Percentiles rank a stretch among this genome's conserved stretches.
Evolutionary conservation across 1,140 invertebrate species (phyloP).

Genomic region (Drosophila sp.): DNA sequence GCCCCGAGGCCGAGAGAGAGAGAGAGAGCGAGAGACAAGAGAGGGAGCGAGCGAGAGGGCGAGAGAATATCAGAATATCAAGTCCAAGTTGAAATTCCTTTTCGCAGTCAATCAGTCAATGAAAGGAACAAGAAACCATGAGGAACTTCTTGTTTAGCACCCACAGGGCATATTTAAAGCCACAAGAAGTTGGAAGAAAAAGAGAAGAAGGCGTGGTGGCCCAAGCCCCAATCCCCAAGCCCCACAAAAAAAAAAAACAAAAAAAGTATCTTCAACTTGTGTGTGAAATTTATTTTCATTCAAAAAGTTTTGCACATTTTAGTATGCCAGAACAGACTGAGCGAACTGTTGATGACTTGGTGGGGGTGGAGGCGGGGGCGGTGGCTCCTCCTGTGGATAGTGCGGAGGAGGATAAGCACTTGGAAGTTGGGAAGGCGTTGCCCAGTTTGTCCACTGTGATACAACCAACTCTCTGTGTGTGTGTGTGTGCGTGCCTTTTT

Average conservation of each 20-base stretch:
- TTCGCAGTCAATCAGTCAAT: slow-evolving; percentile 54
- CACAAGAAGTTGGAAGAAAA: slow-evolving; percentile 8
- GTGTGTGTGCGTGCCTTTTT: too few relatives aligned
- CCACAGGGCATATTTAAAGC: slow-evolving; percentile 24
- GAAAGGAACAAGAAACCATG: slow-evolving; percentile 7
- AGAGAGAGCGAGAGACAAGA: neutral
- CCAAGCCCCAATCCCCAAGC: neutral
- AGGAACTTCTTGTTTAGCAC: slow-evolving; percentile 14
- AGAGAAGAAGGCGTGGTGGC: slow-evolving; percentile 14
- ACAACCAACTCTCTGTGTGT: neutral
- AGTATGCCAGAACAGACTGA: neutral
- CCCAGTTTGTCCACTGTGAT: slow-evolving; percentile 9
- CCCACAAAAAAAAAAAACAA: neutral
- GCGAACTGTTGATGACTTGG: neutral
- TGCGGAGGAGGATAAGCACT: slow-evolving; percentile 1
- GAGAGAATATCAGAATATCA: neutral
- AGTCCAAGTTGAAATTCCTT: slow-evolving; percentile 17
- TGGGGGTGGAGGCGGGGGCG: neutral
- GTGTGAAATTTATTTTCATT: slow-evolving; percentile 63
- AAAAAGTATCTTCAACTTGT: slow-evolving; percentile 18
- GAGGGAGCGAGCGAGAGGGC: neutral
- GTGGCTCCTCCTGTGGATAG: too few relatives aligned
- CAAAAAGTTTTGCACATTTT: slow-evolving; percentile 53
- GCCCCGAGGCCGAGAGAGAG: slow-evolving; percentile 3
- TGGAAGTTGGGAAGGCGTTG: slow-evolving; percentile 4